Percentiles rank a stretch among this genome's conserved stretches.
Evolutionary conservation across 2,113 vertebrate genomes (phyloP).

Genomic region (Microcebus ravelobensis): DNA sequence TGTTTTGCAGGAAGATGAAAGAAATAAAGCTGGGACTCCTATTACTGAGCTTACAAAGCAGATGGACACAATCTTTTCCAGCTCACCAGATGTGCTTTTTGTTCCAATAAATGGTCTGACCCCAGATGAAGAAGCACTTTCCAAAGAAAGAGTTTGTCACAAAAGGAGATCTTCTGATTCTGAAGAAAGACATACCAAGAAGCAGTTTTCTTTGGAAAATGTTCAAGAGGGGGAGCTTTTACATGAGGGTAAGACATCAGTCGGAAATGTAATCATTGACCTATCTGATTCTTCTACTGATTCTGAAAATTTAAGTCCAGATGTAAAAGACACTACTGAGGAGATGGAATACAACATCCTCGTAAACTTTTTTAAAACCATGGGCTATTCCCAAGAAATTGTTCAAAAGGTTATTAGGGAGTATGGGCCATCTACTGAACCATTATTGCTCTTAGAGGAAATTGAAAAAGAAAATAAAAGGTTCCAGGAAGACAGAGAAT

Average conservation of each 20-base stretch:
- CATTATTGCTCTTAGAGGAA: constrained; percentile 92
- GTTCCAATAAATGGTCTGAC: constrained; percentile 76
- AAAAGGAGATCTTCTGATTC: constrained; percentile 95
- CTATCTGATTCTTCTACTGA: constrained; percentile 62
- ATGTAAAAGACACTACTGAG: constrained; percentile 88
- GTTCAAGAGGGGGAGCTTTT: constrained; percentile 67
- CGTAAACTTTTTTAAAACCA: constrained; percentile 98
- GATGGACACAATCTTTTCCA: constrained; percentile 92
- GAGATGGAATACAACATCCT: constrained; percentile 96
- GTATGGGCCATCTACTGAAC: constrained; percentile 92
- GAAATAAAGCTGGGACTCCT: constrained; percentile 92
- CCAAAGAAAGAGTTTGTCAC: constrained; percentile 90
- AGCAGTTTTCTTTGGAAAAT: constrained; percentile 93
- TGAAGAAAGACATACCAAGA: constrained; percentile 94
- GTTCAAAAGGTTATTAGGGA: constrained; percentile 94
- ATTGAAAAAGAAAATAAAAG: constrained; percentile 92
- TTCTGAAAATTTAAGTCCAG: constrained; percentile 71
- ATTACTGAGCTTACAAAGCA: constrained; percentile 94
- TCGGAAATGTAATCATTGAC: constrained; percentile 78
- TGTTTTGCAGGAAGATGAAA: constrained; percentile 85
- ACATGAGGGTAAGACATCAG: neutral
- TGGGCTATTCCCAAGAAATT: constrained; percentile 96
- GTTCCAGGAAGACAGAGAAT: constrained; percentile 75
- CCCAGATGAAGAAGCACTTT: constrained; percentile 47
- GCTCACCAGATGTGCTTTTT: constrained; percentile 79